Conservation (phyloP, 2,797 vertebrate species). For the Alexandromys oeconomus region DNA sequence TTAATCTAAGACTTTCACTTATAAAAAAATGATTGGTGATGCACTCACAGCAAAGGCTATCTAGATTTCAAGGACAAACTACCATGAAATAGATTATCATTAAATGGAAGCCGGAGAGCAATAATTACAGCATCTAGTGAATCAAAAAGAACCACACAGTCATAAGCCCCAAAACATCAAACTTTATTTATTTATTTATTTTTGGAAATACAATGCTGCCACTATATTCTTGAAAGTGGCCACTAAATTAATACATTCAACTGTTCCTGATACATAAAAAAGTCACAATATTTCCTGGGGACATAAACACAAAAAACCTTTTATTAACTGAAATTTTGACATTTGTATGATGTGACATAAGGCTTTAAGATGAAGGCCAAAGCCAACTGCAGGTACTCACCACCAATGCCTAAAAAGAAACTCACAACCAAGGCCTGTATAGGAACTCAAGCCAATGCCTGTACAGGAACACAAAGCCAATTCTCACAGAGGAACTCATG, state of each 20-base stretch:
- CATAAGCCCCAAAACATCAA: constrained; percentile 26
- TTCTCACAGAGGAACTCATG: neutral
- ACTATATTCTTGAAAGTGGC: neutral
- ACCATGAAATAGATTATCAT: neutral
- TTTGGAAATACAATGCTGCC: constrained; percentile 28
- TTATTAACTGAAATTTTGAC: constrained; percentile 35
- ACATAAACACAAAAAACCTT: constrained; percentile 36
- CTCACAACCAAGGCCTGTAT: neutral
- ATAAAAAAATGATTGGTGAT: neutral
- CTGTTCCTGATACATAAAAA: constrained; percentile 8
- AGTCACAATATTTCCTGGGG: neutral
- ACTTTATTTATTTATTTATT: neutral
- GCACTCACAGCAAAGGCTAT: neutral
- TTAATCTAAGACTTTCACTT: constrained; percentile 1
- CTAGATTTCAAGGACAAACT: constrained; percentile 14
- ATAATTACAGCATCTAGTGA: neutral
- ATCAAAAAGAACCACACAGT: neutral
- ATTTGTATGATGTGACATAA: neutral
- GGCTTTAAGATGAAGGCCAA: neutral
- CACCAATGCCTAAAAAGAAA: neutral
- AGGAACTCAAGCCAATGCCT: neutral
- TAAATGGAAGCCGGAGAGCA: neutral
- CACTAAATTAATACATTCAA: constrained; percentile 7
- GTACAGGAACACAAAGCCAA: neutral
- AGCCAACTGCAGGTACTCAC: neutral